Evolutionary conservation across 37 sponge, comb jelly and placozoan species (phyloP).

Genomic region (Cladorhizidae sp.): DNA sequence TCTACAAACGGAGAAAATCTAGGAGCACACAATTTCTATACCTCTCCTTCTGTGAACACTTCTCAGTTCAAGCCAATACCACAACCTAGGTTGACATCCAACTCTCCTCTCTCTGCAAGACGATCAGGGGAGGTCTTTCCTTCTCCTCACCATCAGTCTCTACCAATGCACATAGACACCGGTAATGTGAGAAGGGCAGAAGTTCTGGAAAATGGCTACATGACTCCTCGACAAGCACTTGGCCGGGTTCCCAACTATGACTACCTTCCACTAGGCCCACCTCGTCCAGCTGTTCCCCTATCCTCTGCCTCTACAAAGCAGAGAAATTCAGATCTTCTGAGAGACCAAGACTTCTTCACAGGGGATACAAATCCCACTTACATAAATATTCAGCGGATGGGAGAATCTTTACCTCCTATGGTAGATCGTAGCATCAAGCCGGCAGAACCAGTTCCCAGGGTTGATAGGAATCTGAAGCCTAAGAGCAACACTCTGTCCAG

Average conservation of each 20-base stretch:
- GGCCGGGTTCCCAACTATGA: slow-evolving; percentile 3
- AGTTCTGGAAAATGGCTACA: slow-evolving; percentile 21
- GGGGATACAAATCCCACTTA: background rate
- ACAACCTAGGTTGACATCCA: slow-evolving; percentile 9
- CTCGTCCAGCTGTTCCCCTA: slow-evolving; percentile 5
- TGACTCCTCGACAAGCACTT: background rate
- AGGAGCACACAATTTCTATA: slow-evolving; percentile 2
- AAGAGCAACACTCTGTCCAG: background rate
- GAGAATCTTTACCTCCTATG: slow-evolving; percentile 15
- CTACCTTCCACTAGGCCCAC: slow-evolving; percentile 8
- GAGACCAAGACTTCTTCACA: background rate
- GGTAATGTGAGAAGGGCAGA: background rate
- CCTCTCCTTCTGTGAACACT: background rate
- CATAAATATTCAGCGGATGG: background rate
- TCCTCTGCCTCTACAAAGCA: slow-evolving; percentile 3
- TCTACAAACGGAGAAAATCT: background rate
- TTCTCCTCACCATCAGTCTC: background rate
- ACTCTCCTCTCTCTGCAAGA: background rate
- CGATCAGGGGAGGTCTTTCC: background rate
- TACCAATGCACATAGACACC: background rate
- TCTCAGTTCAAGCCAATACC: background rate
- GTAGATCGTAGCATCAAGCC: slow-evolving; percentile 36
- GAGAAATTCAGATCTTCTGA: slow-evolving; percentile 9
- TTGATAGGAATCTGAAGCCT: slow-evolving; percentile 28
- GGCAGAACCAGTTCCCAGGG: slow-evolving; percentile 13